These are phyloP conservation scores for Cylindroiulus punctatus DNA, from an alignment of 2,888 invertebrate species.

Conservation along the genomic window DNA sequence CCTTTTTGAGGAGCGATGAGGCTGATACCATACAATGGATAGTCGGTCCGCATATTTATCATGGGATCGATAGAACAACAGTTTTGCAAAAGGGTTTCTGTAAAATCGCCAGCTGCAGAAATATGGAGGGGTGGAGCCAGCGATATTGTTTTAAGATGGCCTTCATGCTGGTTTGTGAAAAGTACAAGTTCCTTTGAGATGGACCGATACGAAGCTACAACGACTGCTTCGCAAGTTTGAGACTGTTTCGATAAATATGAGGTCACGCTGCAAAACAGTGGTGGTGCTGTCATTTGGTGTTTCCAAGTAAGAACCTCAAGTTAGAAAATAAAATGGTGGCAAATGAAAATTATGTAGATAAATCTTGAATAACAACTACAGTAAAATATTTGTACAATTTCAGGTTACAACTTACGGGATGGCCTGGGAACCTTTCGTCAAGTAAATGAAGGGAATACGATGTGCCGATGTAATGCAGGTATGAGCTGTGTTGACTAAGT, in stretches of 20 bases:
- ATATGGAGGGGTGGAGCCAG: slow-evolving; percentile 36
- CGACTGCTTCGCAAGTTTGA: slow-evolving; percentile 24
- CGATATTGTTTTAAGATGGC: not conserved
- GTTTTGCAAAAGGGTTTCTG: not conserved
- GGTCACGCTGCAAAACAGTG: not conserved
- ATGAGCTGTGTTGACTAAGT: slow-evolving; percentile 13
- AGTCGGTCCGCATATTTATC: slow-evolving; percentile 1
- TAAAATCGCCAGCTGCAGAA: slow-evolving; percentile 45
- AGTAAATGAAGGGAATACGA: slow-evolving; percentile 23
- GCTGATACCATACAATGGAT: not conserved
- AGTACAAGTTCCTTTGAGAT: slow-evolving; percentile 36
- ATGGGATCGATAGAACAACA: not conserved
- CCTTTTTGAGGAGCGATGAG: not conserved
- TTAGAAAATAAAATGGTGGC: not conserved
- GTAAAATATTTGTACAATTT: not conserved
- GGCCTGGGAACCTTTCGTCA: slow-evolving; percentile 36
- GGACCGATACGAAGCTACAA: not conserved
- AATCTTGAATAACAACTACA: not conserved
- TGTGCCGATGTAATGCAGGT: slow-evolving; percentile 45
- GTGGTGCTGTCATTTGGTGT: slow-evolving; percentile 33
- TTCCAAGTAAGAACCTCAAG: slow-evolving; percentile 40
- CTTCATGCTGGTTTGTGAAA: slow-evolving; percentile 15
- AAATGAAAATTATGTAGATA: too few relatives aligned
- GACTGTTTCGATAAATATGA: slow-evolving; percentile 37
- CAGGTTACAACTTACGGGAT: slow-evolving; percentile 42